A percentile compares a stretch with the other conserved stretches of the same genome.
Evolutionary conservation across 2,888 invertebrate genomes (phyloP).

Genomic region (Lypha dubia): DNA sequence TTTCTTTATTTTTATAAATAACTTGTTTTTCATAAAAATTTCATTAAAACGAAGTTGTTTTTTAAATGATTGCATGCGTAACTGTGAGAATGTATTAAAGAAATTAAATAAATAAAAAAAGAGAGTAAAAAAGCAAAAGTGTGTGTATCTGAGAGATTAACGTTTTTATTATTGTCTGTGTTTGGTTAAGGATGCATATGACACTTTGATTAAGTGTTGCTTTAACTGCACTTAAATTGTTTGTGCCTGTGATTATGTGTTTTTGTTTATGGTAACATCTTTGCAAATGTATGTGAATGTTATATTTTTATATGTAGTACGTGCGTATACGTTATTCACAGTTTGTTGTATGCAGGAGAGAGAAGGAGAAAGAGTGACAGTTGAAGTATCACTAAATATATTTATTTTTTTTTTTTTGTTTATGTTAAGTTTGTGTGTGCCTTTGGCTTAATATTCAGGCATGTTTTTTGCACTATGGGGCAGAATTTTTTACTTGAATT

Average conservation of each 20-base stretch:
- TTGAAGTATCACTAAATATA: constrained; percentile 52
- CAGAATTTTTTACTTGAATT: background rate
- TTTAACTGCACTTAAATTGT: constrained; percentile 59
- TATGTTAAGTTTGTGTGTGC: constrained; percentile 14
- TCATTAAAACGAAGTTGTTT: constrained; percentile 20
- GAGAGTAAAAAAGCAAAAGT: background rate
- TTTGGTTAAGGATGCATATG: constrained; percentile 68
- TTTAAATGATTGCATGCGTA: constrained; percentile 17
- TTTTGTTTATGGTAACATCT: constrained; percentile 17
- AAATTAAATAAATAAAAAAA: background rate
- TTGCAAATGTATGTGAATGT: background rate
- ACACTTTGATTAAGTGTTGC: constrained; percentile 69
- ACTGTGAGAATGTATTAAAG: background rate
- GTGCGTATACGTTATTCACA: constrained; percentile 19
- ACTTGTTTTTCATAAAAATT: constrained; percentile 16
- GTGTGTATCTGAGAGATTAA: constrained; percentile 19
- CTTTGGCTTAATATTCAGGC: constrained; percentile 13
- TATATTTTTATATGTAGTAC: background rate
- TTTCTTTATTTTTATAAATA: constrained; percentile 5
- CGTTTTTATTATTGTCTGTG: constrained; percentile 46
- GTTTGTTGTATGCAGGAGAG: constrained; percentile 38
- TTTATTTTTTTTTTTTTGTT: constrained; percentile 45
- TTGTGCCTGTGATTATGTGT: constrained; percentile 20
- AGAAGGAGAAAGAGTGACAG: too few species aligned
- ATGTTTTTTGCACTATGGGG: constrained; percentile 20